phyloP scores from a whole-genome alignment of 2,888 invertebrate species.

The Drosophila neonasuta region DNA sequence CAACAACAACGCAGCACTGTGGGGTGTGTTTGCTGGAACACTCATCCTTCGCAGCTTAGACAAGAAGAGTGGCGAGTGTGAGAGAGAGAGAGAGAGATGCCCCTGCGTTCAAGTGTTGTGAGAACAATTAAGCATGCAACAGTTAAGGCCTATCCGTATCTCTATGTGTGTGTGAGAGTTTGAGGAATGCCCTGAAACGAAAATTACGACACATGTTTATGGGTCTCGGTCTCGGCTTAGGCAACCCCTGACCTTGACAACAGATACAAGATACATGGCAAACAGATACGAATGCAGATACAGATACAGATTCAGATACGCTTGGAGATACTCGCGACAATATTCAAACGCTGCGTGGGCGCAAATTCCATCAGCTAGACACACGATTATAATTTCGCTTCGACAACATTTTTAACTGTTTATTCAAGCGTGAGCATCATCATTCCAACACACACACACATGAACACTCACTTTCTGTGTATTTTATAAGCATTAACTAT shows the following conservation, averaged over 20 bases:
- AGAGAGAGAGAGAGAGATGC: slow-evolving; percentile 19
- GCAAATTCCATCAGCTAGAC: slow-evolving; percentile 41
- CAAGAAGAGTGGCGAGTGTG: not conserved
- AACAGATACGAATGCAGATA: slow-evolving; percentile 28
- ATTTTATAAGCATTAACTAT: slow-evolving; percentile 45
- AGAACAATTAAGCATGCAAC: slow-evolving; percentile 72
- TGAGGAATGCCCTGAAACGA: slow-evolving; percentile 67
- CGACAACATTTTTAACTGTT: slow-evolving; percentile 38
- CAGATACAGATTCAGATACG: slow-evolving; percentile 11
- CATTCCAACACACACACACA: slow-evolving; percentile 9
- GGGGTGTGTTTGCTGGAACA: slow-evolving; percentile 38
- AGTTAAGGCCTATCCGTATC: slow-evolving; percentile 51
- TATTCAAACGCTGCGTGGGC: slow-evolving; percentile 43
- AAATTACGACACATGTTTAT: slow-evolving; percentile 72
- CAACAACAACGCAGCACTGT: slow-evolving; percentile 31
- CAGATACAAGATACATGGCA: slow-evolving; percentile 43
- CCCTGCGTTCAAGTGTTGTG: slow-evolving; percentile 52
- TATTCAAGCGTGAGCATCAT: slow-evolving; percentile 44
- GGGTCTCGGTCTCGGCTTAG: slow-evolving; percentile 47
- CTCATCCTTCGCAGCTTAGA: slow-evolving; percentile 15
- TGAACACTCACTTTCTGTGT: slow-evolving; percentile 10
- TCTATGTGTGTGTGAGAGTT: slow-evolving; percentile 23
- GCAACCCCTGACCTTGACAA: slow-evolving; percentile 75
- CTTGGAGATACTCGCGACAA: not conserved
- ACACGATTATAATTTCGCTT: slow-evolving; percentile 37